A percentile compares a stretch with the other conserved stretches of the same genome.
Evolutionary conservation across 2,888 invertebrate species (phyloP).

Genomic region (Stictocephala bisonia): DNA sequence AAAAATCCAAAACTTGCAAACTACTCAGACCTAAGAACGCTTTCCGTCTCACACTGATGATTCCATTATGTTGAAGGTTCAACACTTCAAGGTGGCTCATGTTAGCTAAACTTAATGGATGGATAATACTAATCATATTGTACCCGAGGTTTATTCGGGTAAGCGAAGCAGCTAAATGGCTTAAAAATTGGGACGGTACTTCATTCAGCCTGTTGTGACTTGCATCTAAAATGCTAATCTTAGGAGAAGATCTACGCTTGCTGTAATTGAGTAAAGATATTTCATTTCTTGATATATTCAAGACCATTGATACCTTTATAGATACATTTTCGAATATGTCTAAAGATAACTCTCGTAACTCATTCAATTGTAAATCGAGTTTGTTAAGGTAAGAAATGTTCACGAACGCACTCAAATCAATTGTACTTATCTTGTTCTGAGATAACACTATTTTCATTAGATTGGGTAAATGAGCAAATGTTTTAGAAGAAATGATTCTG

Average conservation of each 20-base stretch:
- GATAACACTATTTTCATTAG: constrained; percentile 86
- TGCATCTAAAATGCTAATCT: constrained; percentile 77
- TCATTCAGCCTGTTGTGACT: constrained; percentile 75
- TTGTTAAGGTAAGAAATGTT: constrained; percentile 81
- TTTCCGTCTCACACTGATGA: constrained; percentile 77
- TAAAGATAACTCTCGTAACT: constrained; percentile 75
- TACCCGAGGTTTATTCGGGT: constrained; percentile 78
- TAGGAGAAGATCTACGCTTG: constrained; percentile 66
- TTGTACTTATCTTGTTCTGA: constrained; percentile 80
- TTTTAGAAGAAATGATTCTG: constrained; percentile 74
- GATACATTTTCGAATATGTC: constrained; percentile 77
- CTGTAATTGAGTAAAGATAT: constrained; percentile 67
- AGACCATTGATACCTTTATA: constrained; percentile 73
- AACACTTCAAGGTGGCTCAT: constrained; percentile 77
- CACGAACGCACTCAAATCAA: constrained; percentile 79
- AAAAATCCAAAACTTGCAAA: constrained; percentile 82
- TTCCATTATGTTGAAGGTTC: constrained; percentile 79
- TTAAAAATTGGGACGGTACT: constrained; percentile 73
- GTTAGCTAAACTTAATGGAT: constrained; percentile 80
- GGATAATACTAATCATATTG: constrained; percentile 78
- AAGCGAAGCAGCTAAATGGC: constrained; percentile 72
- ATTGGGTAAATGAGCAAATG: constrained; percentile 82
- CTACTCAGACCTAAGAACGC: constrained; percentile 81
- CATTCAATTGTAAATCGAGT: constrained; percentile 84
- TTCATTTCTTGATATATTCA: constrained; percentile 82